Base-by-base conservation (phyloP, 2,797 vertebrate species). In the Hybognathus amarus region DNA sequence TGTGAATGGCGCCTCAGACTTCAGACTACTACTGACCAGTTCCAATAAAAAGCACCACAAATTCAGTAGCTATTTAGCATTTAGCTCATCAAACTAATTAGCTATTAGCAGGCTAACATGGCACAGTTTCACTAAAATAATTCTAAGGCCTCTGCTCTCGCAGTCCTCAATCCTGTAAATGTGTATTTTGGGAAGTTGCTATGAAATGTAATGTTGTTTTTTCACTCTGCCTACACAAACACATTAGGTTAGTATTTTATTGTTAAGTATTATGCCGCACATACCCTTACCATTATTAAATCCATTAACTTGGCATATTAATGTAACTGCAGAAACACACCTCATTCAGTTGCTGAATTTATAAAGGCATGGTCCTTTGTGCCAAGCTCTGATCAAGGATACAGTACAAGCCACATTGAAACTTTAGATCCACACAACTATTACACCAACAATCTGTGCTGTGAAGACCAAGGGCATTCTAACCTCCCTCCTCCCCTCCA, bases 381-480 rank as follows among this genome's bases (percentile, higher is more conserved):
- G 80, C 63, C 47, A 78, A 83, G 82, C 66, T 61, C 38, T 38
- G 52, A 78, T 63, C 15, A 78, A 36, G 13, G 3, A 77, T 68
- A 83, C 1, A 8, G 1, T 68, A 17, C 63, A 40, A 70, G 66
- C 61, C 52, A 83, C 74, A 69, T 50, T 77, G 9, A 59, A 70
- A 56, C 33, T 52, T 27, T 73, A 73, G 11, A 77, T 50, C 22
- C 27, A 69, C 45, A 82, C 61, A 61, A 22, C 63, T 79, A 68
- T 59, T 82, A 75, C 71, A 82, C 71, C 80, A n/a, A 68, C 73
- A 83, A 56, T 76, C 17, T 83, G 47, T 68, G 22, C 70, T 79
- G 71, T 82, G 47, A 76, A 33, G 76, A 69, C 47, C 83, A 83
- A 80, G 88, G 85, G 79, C 84, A 87, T 83, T 86, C 86, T 89